Base-by-base conservation (phyloP, 1,140 invertebrate genomes). In the Drosophila mojavensis region DNA sequence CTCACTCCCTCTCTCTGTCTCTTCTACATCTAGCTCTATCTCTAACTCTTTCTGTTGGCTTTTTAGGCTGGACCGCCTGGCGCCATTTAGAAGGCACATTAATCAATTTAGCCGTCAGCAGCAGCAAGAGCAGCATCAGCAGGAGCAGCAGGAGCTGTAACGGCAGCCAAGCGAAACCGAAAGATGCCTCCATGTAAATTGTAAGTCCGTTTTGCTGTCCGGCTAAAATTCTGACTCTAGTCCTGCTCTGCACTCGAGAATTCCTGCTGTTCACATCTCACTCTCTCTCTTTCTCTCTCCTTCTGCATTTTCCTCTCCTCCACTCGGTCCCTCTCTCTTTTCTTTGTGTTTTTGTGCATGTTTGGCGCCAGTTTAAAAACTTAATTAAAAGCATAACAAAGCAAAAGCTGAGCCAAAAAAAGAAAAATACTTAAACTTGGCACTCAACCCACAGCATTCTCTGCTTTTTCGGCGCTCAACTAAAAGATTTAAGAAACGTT, bases 321-420 rank as follows among this genome's bases (percentile, higher is more conserved):
- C 30, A 11, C 30, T 17, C 9, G 2, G 30, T 11, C 4, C 10
- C 15, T 3, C 11, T 30, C 26, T 17, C 13, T 9, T 43, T 30
- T 26, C 6, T 33, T 43, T 41, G 28, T 70, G 62, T 41, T 61
- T 71, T 70, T 64, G 63, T 75, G 82, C 75, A 76, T 11, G 81
- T 78, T 83, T 64, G 71, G 79, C 79, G 82, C 82, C 82, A 86
- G 84, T 88, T 88, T 83, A 86, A 86, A 74, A 88, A 88, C 83
- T 88, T 88, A 88, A 88, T 88, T 88, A 88, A 88, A 88, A 88
- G 73, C 84, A 89, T 75, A 88, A 88, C 83, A 88, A 83, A 88
- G 81, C 75, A 66, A 81, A 39, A 85, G 56, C 58, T 56, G 47
- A 36, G 47, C 62, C 68, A 55, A 81, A 47, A 47, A 47, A 20